Evolutionary conservation across 1,140 invertebrate genomes (phyloP).

Genomic region (Cataglyphis hispanica): DNA sequence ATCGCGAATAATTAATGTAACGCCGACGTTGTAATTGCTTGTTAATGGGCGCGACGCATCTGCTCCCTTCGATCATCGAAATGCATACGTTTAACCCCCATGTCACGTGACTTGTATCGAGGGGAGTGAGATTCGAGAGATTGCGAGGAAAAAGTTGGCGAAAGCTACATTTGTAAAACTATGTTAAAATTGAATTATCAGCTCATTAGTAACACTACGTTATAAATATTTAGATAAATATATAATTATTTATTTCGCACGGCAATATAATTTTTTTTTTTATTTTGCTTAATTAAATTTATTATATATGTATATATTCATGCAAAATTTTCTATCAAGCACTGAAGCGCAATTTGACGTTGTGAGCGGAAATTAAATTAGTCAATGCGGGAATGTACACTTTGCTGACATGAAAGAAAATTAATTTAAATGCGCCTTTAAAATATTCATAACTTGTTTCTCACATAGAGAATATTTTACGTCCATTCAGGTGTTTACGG

Average conservation of each 20-base stretch:
- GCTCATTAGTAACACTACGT: background rate
- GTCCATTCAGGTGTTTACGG: conserved; percentile 8
- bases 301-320: conserved; percentile 19
- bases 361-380: conserved; percentile 56
- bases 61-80: conserved; percentile 51
- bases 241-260: conserved; percentile 55
- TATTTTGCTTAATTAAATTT: conserved; percentile 59
- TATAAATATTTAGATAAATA: conserved; percentile 23
- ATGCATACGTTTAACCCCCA: conserved; percentile 16
- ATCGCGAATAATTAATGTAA: conserved; percentile 79
- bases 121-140: background rate
- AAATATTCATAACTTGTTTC: conserved; percentile 50
- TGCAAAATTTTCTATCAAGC: conserved; percentile 35
- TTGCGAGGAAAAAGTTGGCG: conserved; percentile 5
- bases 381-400: conserved; percentile 57
- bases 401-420: conserved; percentile 60
- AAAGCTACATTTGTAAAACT: background rate
- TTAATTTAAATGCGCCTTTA: conserved; percentile 61
- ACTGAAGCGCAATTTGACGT: conserved; percentile 51
- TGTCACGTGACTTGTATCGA: conserved; percentile 1
- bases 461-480: conserved; percentile 48
- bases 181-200: background rate
- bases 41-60: conserved; percentile 79
- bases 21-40: conserved; percentile 80
- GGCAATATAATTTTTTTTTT: conserved; percentile 30